phyloP scores from a whole-genome alignment of 2,888 invertebrate species.

The Pristionchus maxplancki region DNA sequence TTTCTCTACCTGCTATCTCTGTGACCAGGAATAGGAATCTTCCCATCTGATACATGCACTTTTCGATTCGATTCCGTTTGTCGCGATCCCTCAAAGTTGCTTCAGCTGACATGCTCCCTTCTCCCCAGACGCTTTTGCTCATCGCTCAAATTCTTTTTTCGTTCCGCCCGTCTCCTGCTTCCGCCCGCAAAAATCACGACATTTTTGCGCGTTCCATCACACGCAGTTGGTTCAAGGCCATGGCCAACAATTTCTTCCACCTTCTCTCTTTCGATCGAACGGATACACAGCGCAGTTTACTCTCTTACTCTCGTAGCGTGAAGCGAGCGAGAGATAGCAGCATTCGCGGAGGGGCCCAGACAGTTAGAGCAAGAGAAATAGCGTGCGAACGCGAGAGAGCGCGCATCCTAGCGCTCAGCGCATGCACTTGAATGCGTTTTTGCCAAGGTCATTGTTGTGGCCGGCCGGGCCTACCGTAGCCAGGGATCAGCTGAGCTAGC shows the following conservation, averaged over 20 bases:
- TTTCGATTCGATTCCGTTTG: background rate
- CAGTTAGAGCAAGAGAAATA: background rate
- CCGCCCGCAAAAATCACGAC: background rate
- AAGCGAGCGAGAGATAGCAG: constrained; percentile 13
- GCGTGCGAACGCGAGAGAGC: background rate
- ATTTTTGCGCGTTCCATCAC: background rate
- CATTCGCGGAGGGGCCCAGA: background rate
- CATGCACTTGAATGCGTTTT: constrained; percentile 38
- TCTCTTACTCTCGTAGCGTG: background rate
- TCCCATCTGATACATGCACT: too few relatives aligned
- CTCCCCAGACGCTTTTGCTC: constrained; percentile 14
- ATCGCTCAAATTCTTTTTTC: background rate
- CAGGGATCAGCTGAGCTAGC: constrained; percentile 11
- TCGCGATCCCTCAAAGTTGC: background rate
- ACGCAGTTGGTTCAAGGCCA: background rate
- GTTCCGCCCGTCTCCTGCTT: background rate
- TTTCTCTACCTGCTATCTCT: too few relatives aligned
- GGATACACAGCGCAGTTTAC: background rate
- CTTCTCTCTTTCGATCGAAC: background rate
- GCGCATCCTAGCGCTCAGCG: background rate
- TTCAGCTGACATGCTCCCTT: background rate
- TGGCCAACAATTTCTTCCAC: background rate
- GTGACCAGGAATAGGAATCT: too few relatives aligned
- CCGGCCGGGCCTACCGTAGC: background rate
- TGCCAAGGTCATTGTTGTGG: background rate